phyloP scores from a whole-genome alignment of 2,797 vertebrate genomes.

The Diplodus puntazzo region DNA sequence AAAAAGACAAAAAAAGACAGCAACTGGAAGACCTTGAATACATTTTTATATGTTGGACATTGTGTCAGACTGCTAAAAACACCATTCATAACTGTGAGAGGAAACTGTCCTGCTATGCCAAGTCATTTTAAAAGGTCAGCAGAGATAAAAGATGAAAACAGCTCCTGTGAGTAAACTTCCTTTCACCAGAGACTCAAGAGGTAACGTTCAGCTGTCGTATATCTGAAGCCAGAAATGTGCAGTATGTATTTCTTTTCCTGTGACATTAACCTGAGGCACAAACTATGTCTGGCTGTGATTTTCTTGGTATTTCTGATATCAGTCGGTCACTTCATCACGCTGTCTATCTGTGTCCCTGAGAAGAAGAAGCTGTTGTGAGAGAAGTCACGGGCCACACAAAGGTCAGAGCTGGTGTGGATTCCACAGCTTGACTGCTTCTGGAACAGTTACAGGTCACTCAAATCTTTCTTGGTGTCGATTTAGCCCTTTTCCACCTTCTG shows the following conservation, averaged over 20 bases:
- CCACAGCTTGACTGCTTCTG: slow-evolving; percentile 6
- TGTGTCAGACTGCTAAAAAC: slow-evolving; percentile 3
- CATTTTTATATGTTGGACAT: not conserved
- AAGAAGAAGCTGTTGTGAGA: not conserved
- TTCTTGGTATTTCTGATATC: too few species aligned
- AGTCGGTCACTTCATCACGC: not conserved
- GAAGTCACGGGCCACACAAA: not conserved
- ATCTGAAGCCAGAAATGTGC: not conserved
- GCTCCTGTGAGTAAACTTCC: not conserved
- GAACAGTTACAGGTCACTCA: not conserved
- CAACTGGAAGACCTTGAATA: not conserved
- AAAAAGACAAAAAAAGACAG: not conserved
- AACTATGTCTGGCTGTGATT: not conserved
- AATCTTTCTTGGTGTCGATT: not conserved
- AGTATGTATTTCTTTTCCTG: not conserved
- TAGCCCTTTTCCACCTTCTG: not conserved
- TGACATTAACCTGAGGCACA: not conserved
- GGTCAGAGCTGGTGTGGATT: not conserved
- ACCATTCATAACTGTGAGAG: not conserved
- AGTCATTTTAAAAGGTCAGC: slow-evolving; percentile 13
- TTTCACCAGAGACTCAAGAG: not conserved
- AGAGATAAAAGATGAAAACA: not conserved
- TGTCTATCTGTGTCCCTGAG: not conserved
- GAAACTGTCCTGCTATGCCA: not conserved
- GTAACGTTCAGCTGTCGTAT: not conserved